Percentiles rank a stretch among this genome's conserved stretches.
These are phyloP conservation scores for Atta colombica DNA, from an alignment of 1,140 invertebrate species.

Conservation along the genomic window DNA sequence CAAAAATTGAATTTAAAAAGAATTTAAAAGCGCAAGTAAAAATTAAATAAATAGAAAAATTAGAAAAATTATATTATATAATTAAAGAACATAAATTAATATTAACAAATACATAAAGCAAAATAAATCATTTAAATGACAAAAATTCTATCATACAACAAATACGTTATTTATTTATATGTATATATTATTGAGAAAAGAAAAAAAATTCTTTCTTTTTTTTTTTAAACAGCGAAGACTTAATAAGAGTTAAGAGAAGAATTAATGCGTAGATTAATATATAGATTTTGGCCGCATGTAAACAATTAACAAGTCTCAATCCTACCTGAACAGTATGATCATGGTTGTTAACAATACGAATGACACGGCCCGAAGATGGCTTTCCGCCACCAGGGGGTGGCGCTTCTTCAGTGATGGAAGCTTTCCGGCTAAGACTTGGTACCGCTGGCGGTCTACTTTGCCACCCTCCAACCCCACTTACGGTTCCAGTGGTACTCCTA, in stretches of 20 bases:
- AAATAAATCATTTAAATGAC: no score
- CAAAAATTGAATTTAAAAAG: neutral
- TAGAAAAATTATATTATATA: neutral
- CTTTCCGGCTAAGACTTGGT: conserved; percentile 89
- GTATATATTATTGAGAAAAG: no score
- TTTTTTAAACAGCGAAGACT: neutral
- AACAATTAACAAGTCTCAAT: neutral
- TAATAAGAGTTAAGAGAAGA: neutral
- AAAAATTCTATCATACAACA: no score
- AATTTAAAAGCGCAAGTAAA: neutral
- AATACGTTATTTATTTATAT: no score
- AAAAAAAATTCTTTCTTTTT: no score
- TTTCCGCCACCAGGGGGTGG: conserved; percentile 91
- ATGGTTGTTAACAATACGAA: conserved; percentile 96
- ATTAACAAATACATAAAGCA: no score
- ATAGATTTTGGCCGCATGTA: neutral
- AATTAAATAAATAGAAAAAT: neutral
- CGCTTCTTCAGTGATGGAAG: conserved; percentile 88
- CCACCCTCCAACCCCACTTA: conserved; percentile 87
- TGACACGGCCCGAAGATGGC: conserved; percentile 93
- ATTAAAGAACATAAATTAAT: no score
- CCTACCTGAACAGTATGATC: conserved; percentile 95
- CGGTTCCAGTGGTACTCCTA: conserved; percentile 85
- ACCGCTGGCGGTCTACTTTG: conserved; percentile 92
- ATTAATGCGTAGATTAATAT: neutral